Evolutionary conservation across 53 echinoderm and acorn worm genomes (phyloP).

Genomic region (Henricia sp.): DNA sequence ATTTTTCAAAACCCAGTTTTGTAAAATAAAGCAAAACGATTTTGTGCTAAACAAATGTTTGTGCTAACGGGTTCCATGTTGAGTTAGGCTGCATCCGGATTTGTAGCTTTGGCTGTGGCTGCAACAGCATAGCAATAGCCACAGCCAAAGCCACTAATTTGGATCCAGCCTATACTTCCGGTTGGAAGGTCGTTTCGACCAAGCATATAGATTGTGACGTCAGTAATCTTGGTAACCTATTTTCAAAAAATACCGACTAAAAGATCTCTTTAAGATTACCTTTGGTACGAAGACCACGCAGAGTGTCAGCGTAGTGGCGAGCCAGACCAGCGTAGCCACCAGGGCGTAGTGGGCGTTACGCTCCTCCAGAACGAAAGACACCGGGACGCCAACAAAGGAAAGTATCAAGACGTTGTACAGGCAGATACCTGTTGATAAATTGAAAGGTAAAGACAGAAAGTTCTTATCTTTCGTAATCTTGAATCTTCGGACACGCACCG

Average conservation of each 20-base stretch:
- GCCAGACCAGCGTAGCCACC: conserved; percentile 23
- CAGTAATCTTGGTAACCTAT: neutral
- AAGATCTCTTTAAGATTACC: neutral
- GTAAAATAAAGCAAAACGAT: too few species aligned
- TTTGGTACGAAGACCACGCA: conserved; percentile 59
- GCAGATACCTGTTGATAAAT: conserved; percentile 89
- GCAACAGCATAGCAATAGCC: too few species aligned
- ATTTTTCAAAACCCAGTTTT: too few species aligned
- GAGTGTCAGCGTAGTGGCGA: conserved; percentile 43
- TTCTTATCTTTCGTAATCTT: neutral
- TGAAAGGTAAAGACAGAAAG: too few species aligned
- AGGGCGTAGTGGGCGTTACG: conserved; percentile 38
- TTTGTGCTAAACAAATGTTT: too few species aligned
- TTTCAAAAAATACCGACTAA: neutral
- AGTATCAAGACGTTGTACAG: conserved; percentile 87
- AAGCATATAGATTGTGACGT: neutral
- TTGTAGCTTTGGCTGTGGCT: too few species aligned
- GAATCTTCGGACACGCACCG: neutral
- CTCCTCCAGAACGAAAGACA: conserved; percentile 29
- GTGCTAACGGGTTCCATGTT: too few species aligned
- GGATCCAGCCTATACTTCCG: too few species aligned
- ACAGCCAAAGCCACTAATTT: too few species aligned
- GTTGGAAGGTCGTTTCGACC: too few species aligned
- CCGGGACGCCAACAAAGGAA: conserved; percentile 61
- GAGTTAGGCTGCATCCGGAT: too few species aligned